These are phyloP conservation scores for Calephelis virginiensis DNA, from an alignment of 1,140 invertebrate genomes.

Conservation along the genomic window DNA sequence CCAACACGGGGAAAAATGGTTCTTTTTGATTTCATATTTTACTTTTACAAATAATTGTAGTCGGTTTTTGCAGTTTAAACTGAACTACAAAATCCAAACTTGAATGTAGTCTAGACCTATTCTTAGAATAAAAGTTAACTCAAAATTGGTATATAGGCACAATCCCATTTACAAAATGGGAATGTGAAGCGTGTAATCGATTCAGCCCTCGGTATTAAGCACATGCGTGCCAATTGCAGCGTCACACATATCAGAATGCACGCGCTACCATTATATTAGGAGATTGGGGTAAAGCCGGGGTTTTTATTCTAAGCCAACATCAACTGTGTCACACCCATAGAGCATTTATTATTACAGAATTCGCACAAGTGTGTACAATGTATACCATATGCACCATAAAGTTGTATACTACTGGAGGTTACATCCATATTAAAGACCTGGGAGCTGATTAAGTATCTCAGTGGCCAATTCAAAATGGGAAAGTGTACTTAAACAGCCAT, in stretches of 20 bases:
- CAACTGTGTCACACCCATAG: not conserved
- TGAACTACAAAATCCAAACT: too few species aligned
- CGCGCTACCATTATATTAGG: constrained; percentile 16
- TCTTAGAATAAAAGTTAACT: too few species aligned
- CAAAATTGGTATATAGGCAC: not conserved
- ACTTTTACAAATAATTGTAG: too few species aligned
- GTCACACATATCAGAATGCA: constrained; percentile 36
- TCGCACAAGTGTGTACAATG: not conserved
- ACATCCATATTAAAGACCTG: too few species aligned
- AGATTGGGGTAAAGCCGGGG: constrained; percentile 21
- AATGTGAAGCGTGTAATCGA: constrained; percentile 46
- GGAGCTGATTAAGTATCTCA: too few species aligned
- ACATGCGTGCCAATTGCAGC: constrained; percentile 38
- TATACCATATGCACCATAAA: not conserved
- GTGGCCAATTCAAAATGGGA: too few species aligned
- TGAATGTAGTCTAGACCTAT: too few species aligned
- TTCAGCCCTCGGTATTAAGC: constrained; percentile 34
- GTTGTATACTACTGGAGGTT: not conserved
- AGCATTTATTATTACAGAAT: not conserved
- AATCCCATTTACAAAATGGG: constrained; percentile 4
- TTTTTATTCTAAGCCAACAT: constrained; percentile 11
- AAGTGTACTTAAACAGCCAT: too few species aligned
- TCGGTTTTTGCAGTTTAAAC: too few species aligned
- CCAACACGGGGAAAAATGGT: too few species aligned
- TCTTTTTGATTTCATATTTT: too few species aligned